These are phyloP conservation scores for Phytoseiulus persimilis DNA, from an alignment of 2,888 invertebrate genomes.

Conservation along the genomic window DNA sequence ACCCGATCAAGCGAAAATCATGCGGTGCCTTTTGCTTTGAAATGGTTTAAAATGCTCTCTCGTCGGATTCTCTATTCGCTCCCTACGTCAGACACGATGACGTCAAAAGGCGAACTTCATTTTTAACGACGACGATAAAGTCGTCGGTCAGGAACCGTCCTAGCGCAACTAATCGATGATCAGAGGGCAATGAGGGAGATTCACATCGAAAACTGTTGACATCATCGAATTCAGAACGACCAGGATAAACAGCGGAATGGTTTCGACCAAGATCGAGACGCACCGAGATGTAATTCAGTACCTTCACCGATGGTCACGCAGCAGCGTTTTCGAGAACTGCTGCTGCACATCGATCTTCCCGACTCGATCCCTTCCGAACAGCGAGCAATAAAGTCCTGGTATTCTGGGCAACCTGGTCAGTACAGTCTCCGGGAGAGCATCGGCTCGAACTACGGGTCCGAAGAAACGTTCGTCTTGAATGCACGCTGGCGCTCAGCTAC, in stretches of 20 bases:
- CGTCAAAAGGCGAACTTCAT: too few species aligned
- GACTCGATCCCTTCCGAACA: not conserved
- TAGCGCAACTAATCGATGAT: not conserved
- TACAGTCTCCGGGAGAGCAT: not conserved
- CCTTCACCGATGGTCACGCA: not conserved
- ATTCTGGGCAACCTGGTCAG: too few species aligned
- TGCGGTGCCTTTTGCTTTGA: not conserved
- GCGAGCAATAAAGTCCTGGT: not conserved
- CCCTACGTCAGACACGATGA: too few species aligned
- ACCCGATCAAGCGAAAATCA: not conserved
- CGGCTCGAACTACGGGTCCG: not conserved
- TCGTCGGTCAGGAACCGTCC: not conserved
- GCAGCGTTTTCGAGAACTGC: not conserved
- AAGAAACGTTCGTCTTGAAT: not conserved
- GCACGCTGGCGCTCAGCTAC: too few species aligned
- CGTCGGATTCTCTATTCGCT: not conserved
- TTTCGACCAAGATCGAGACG: not conserved
- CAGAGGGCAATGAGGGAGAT: not conserved
- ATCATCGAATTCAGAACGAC: not conserved
- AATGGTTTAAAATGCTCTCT: too few species aligned
- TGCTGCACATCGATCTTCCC: not conserved
- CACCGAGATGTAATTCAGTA: not conserved
- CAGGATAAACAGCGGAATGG: not conserved
- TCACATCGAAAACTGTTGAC: not conserved
- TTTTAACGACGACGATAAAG: not conserved